Conservation (phyloP, 2,113 vertebrate species). For the Raphicerus campestris region DNA sequence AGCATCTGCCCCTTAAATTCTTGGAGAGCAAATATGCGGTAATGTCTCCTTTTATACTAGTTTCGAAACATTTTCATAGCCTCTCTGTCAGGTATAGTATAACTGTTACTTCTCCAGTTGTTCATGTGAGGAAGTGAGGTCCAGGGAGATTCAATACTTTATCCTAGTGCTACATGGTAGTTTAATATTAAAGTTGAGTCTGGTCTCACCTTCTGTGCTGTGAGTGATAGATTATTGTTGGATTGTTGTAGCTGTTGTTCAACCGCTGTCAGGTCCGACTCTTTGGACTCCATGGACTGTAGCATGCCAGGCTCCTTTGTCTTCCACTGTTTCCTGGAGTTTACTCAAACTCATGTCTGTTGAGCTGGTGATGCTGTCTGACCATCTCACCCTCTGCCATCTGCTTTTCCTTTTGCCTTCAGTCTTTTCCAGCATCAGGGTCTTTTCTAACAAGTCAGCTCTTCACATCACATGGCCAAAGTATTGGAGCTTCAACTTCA, state of each 20-base stretch:
- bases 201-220: neutral
- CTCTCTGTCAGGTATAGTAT: neutral
- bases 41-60: neutral
- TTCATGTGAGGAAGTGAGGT: neutral
- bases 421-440: neutral
- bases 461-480: neutral
- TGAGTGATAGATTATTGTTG: neutral
- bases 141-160: neutral
- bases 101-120: neutral
- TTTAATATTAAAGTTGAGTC: neutral
- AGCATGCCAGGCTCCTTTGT: neutral
- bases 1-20: neutral
- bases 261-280: neutral
- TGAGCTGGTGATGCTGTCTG: neutral
- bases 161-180: neutral
- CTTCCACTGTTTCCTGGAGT: neutral
- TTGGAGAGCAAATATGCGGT: neutral
- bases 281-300: neutral
- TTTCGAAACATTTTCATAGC: neutral
- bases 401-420: neutral
- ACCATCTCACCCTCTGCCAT: neutral
- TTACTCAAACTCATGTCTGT: neutral
- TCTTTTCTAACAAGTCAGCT: neutral
- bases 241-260: neutral
- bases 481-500: neutral